These are phyloP conservation scores for Rallus limicola DNA, from an alignment of 2,113 vertebrate species.

Conservation along the genomic window DNA sequence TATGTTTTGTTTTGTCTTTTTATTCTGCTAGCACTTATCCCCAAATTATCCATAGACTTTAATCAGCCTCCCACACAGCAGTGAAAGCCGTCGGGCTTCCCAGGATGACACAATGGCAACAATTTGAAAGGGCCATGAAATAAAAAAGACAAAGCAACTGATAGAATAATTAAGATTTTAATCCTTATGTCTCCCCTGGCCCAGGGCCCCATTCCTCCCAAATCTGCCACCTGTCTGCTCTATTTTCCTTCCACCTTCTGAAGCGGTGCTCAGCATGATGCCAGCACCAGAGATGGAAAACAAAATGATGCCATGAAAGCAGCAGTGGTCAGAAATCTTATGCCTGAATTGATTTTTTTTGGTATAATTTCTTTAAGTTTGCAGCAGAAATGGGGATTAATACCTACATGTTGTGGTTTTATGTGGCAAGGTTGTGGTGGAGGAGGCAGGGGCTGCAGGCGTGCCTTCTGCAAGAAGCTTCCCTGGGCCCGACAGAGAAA, in stretches of 20 bases:
- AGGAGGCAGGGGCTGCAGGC: no score
- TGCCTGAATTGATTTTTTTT: background rate
- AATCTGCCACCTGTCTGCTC: background rate
- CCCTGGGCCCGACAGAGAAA: no score
- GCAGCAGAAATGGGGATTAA: background rate
- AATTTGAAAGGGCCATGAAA: background rate
- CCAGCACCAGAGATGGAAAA: background rate
- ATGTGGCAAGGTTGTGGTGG: no score
- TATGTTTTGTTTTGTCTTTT: background rate
- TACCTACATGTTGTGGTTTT: background rate
- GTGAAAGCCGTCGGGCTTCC: background rate
- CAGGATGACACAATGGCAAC: background rate
- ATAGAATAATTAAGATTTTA: background rate
- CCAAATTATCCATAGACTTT: background rate
- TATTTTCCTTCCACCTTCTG: background rate
- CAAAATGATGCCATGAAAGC: background rate
- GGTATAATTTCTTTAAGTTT: background rate
- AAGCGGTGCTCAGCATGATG: background rate
- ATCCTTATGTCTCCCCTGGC: background rate
- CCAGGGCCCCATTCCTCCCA: background rate
- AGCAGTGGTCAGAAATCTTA: background rate
- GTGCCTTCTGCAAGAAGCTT: no score
- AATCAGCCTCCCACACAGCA: background rate
- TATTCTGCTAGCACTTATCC: background rate
- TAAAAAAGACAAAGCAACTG: background rate